phyloP scores from a whole-genome alignment of 1,140 invertebrate genomes.

The Cotesia chilonis region DNA sequence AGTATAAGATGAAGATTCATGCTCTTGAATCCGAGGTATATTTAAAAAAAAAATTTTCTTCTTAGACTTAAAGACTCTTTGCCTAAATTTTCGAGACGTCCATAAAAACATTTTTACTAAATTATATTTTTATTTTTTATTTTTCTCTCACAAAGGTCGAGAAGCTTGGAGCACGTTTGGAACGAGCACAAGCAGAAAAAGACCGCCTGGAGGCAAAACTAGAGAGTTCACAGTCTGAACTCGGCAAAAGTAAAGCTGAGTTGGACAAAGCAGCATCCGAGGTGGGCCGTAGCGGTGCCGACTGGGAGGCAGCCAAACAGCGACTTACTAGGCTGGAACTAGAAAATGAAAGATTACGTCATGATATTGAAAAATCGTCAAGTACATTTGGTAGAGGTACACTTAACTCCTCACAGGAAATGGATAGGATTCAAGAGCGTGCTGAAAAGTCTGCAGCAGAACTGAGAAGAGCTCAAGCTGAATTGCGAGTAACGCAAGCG shows the following conservation, averaged over 20 bases:
- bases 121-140: not conserved
- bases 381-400: constrained; percentile 81
- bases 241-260: constrained; percentile 93
- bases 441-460: constrained; percentile 86
- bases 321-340: constrained; percentile 84
- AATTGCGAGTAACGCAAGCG: constrained; percentile 82
- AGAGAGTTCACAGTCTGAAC: constrained; percentile 90
- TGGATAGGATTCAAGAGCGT: constrained; percentile 85
- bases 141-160: constrained; percentile 69
- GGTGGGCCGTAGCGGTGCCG: constrained; percentile 84
- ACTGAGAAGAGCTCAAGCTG: constrained; percentile 84
- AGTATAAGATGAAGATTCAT: constrained; percentile 94
- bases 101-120: not conserved
- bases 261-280: constrained; percentile 90
- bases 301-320: constrained; percentile 90
- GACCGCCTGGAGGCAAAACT: constrained; percentile 89
- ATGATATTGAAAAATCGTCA: constrained; percentile 85
- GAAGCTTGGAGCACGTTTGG: constrained; percentile 85
- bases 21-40: constrained; percentile 83
- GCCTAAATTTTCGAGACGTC: not conserved
- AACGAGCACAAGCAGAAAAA: constrained; percentile 88
- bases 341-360: constrained; percentile 87
- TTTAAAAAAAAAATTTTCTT: constrained; percentile 5
- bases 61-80: not conserved
- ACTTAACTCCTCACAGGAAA: constrained; percentile 77